These are phyloP conservation scores for Sturnira hondurensis DNA, from an alignment of 2,113 vertebrate genomes.

Conservation along the genomic window DNA sequence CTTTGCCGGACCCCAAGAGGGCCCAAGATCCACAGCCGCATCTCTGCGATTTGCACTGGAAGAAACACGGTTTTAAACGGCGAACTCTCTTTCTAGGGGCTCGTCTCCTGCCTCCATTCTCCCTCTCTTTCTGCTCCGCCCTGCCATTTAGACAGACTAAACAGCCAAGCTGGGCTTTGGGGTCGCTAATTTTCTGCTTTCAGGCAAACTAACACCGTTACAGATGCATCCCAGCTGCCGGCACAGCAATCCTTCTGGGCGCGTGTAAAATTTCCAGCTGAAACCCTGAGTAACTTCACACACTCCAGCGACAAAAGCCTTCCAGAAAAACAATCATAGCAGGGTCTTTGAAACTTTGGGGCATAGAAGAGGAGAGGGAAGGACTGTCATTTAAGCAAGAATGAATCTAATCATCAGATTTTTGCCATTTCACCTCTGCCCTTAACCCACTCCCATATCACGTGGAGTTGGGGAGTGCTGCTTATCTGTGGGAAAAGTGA, in stretches of 20 bases:
- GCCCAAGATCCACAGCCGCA: rapidly evolving
- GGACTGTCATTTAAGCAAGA: constrained; percentile 81
- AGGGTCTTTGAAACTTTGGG: constrained; percentile 76
- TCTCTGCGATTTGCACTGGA: neutral
- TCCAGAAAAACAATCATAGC: constrained; percentile 74
- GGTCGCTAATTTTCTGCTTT: constrained; percentile 85
- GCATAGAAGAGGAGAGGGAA: constrained; percentile 39
- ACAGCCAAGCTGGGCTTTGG: constrained; percentile 68
- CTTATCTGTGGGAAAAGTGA: neutral
- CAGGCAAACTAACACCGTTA: constrained; percentile 89
- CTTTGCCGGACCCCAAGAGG: neutral
- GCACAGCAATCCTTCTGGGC: constrained; percentile 67
- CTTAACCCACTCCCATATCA: constrained; percentile 72
- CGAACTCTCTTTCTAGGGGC: neutral
- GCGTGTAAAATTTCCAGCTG: constrained; percentile 92
- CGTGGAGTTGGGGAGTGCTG: neutral
- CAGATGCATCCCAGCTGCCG: constrained; percentile 95
- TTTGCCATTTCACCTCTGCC: constrained; percentile 65
- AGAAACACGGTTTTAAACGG: neutral
- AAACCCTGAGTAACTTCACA: constrained; percentile 84
- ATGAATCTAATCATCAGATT: constrained; percentile 81
- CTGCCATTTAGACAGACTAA: constrained; percentile 73
- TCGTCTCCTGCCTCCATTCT: constrained; percentile 36
- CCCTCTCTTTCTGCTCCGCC: constrained; percentile 71
- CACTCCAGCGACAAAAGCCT: constrained; percentile 78